phyloP scores from a whole-genome alignment of 1,140 invertebrate species.

The Drosophila cardini region DNA sequence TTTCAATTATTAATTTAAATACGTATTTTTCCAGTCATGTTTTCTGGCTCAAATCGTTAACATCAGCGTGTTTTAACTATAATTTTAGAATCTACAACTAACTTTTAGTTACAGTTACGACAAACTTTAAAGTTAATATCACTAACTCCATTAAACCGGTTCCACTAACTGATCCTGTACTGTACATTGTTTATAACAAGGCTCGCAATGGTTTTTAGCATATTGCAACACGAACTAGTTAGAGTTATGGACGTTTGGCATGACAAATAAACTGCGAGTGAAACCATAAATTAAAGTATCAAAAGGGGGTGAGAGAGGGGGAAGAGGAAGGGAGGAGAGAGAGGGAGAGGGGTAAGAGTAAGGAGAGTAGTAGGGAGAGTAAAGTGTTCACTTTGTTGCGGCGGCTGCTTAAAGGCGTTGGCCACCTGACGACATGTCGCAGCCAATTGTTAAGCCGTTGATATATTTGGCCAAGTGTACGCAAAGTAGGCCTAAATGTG shows the following conservation, averaged over 20 bases:
- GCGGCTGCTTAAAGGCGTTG: slow-evolving; percentile 53
- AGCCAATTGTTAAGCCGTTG: slow-evolving; percentile 80
- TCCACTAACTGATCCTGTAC: slow-evolving; percentile 1
- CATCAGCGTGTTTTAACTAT: too few species aligned
- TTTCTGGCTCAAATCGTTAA: too few species aligned
- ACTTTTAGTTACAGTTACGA: neutral
- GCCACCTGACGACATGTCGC: slow-evolving; percentile 78
- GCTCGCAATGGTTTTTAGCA: slow-evolving; percentile 51
- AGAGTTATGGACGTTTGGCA: slow-evolving; percentile 67
- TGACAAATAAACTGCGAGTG: slow-evolving; percentile 72
- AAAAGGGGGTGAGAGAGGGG: slow-evolving; percentile 40
- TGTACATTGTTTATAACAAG: slow-evolving; percentile 62
- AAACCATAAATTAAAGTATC: slow-evolving; percentile 81
- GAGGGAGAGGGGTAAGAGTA: slow-evolving; percentile 23
- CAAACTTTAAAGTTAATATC: neutral
- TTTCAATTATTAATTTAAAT: too few species aligned
- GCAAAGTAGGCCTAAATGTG: neutral
- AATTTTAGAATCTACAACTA: too few species aligned
- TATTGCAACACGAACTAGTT: slow-evolving; percentile 63
- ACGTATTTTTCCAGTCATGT: too few species aligned
- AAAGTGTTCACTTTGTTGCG: neutral
- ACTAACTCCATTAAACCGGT: neutral
- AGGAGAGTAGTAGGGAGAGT: neutral
- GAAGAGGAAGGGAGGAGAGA: neutral
- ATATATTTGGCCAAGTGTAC: slow-evolving; percentile 58